Evolutionary conservation across 1,140 invertebrate species (phyloP), one percentile per base, ranked within the genome.

Genomic region (Dinoponera quadriceps): DNA sequence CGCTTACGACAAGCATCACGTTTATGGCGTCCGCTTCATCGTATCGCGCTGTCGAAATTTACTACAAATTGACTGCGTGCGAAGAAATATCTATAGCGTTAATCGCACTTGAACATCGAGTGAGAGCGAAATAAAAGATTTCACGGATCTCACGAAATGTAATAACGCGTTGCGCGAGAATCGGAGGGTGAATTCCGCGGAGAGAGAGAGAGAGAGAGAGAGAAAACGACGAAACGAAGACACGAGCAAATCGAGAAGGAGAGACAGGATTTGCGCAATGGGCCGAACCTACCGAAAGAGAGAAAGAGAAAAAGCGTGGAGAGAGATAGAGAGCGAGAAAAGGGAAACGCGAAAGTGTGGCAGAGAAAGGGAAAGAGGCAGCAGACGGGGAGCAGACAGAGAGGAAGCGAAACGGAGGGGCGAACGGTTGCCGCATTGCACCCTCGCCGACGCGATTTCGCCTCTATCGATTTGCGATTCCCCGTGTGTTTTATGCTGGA

Each of bases 381-480:
- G 49, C 62, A 51, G 57, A 63, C n/a, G 65, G 66, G 73, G 33
- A 33, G 65, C 48, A 51, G 44, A 77, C 63, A 73, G 69, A 77
- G 72, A 55, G 49, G 54, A 38, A 71, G 51, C 20, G 60, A 66
- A 57, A 63, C 33, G 82, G 54, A 74, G 74, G 60, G 77, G 84
- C 66, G 60, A 84, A 55, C 87, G 81, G 87, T 90, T 90, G 89
- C 90, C 88, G 90, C 90, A 91, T 90, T 91, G 90, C 89, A 91
- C 88, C 90, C 85, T 88, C 77, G 88, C 75, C 81, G 85, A 90
- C 80, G 83, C 85, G 90, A 90, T 90, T 90, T 91, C 87, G 85
- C 87, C 82, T 90, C 82, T 91, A 91, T 91, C 87, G 90, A 91
- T 91, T 91, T 82, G 74, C 84, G 84, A 91, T 91, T 90, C 89